A percentile compares a stretch with the other conserved stretches of the same genome.
Evolutionary conservation across 2,113 vertebrate species (phyloP).

Genomic region (Pangasianodon gigas): DNA sequence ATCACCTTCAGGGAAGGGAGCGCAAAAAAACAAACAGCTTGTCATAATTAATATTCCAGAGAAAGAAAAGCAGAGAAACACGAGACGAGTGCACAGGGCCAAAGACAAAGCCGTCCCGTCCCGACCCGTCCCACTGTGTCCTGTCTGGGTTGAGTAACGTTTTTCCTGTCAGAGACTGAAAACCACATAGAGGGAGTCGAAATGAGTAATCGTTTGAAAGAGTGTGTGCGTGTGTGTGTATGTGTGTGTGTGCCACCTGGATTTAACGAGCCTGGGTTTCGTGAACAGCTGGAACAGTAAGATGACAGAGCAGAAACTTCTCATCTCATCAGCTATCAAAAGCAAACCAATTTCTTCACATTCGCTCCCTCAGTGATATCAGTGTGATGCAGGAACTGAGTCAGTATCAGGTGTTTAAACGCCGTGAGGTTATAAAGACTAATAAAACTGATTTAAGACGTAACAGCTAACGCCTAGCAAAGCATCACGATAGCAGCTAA

Average conservation of each 20-base stretch:
- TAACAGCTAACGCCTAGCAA: not conserved
- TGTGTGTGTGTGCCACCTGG: constrained; percentile 24
- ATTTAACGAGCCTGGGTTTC: constrained; percentile 13
- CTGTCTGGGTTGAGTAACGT: constrained; percentile 20
- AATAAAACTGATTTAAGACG: not conserved
- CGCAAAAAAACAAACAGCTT: constrained; percentile 16
- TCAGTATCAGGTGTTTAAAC: not conserved
- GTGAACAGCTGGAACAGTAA: constrained; percentile 28
- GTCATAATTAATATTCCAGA: constrained; percentile 42
- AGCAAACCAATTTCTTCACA: not conserved
- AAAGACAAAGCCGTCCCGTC: constrained; percentile 30
- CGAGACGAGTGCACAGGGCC: constrained; percentile 16
- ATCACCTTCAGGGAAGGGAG: constrained; percentile 15
- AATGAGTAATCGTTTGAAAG: not conserved
- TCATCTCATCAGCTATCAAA: not conserved
- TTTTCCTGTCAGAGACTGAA: constrained; percentile 19
- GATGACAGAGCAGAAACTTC: not conserved
- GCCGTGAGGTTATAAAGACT: not conserved
- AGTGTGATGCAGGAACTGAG: not conserved
- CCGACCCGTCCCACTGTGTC: not conserved
- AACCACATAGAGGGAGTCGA: constrained; percentile 22
- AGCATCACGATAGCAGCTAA: not conserved
- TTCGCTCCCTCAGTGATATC: not conserved
- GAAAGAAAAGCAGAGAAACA: constrained; percentile 32
- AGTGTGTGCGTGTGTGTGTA: constrained; percentile 35